Percentiles rank a stretch among this genome's conserved stretches.
These are phyloP conservation scores for Calycopis cecrops DNA, from an alignment of 1,140 invertebrate genomes.

Conservation along the genomic window DNA sequence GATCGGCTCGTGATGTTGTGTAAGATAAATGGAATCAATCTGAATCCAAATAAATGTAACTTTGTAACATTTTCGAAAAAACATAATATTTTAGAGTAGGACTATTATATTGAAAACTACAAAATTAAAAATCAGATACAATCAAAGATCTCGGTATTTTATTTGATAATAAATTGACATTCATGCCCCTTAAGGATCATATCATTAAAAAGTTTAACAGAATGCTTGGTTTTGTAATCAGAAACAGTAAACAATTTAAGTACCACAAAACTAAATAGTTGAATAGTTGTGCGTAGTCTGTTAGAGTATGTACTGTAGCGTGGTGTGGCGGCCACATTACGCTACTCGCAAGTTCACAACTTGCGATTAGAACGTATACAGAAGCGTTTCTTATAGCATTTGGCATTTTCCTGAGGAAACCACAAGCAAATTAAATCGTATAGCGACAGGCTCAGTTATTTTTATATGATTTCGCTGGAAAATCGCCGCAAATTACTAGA, in stretches of 20 bases:
- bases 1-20: conserved; percentile 12
- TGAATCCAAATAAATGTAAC: conserved; percentile 1
- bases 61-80: background rate
- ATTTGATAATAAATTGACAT: background rate
- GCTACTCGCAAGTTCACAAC: too few species aligned
- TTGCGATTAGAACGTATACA: too few species aligned
- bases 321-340: too few species aligned
- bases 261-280: background rate
- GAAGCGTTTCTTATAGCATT: too few species aligned
- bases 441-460: too few species aligned
- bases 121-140: background rate
- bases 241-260: background rate
- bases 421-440: too few species aligned
- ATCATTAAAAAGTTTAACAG: background rate
- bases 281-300: too few species aligned
- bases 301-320: too few species aligned
- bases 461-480: too few species aligned
- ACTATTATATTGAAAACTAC: conserved; percentile 2
- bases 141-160: conserved; percentile 4
- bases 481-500: too few species aligned
- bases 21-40: background rate
- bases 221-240: background rate
- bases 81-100: background rate
- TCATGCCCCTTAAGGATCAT: background rate
- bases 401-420: too few species aligned